A percentile compares a stretch with the other conserved stretches of the same genome.
Conservation (phyloP, 1,140 invertebrate genomes). For the Euglossa dilemma region DNA sequence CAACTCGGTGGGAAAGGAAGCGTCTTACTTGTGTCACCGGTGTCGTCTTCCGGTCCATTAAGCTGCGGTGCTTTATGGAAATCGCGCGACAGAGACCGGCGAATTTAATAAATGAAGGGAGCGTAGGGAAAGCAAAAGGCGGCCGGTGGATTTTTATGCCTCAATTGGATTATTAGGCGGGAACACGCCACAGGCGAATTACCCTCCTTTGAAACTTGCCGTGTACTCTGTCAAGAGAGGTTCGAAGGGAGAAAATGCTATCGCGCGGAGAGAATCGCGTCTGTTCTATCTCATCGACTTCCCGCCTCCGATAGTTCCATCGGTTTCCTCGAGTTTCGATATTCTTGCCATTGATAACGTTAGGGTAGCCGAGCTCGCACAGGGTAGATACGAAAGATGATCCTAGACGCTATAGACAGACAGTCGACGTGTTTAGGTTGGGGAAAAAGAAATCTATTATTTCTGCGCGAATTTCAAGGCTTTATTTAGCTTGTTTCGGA, state of each 20-base stretch:
- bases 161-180: constrained; percentile 8
- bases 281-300: no score
- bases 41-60: constrained; percentile 54
- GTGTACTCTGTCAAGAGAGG: not conserved
- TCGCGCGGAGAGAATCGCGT: not conserved
- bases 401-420: no score
- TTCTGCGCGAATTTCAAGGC: no score
- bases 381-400: no score
- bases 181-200: not conserved
- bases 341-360: no score
- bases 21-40: constrained; percentile 43
- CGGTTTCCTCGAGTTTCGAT: no score
- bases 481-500: no score
- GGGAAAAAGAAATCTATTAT: no score
- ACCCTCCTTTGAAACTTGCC: not conserved
- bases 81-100: constrained; percentile 7
- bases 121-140: not conserved
- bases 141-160: not conserved
- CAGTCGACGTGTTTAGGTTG: no score
- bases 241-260: not conserved
- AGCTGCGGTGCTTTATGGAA: constrained; percentile 38
- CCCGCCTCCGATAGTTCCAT: no score
- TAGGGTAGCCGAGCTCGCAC: no score
- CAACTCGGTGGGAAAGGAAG: no score
- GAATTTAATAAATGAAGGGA: constrained; percentile 33